phyloP scores from a whole-genome alignment of 2,888 invertebrate species.

The Hirtodrosophila confusa region DNA sequence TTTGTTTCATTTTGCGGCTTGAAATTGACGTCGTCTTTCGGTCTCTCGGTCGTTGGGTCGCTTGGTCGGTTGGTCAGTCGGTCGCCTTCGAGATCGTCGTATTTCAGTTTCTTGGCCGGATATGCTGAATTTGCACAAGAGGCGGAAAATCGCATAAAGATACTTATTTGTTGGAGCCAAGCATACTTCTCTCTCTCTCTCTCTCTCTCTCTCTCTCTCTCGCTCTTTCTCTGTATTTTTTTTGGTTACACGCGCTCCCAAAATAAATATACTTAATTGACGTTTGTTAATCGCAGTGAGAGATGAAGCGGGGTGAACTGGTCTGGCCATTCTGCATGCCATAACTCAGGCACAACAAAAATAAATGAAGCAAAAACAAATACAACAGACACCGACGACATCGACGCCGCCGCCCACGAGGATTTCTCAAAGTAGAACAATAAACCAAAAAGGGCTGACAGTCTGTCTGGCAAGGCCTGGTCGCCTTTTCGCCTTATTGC shows the following conservation, averaged over 20 bases:
- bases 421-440: slow-evolving; percentile 53
- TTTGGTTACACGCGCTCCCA: slow-evolving; percentile 71
- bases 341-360: slow-evolving; percentile 31
- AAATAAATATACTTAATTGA: slow-evolving; percentile 77
- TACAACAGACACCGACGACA: slow-evolving; percentile 4
- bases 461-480: slow-evolving; percentile 51
- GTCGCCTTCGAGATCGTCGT: slow-evolving; percentile 61
- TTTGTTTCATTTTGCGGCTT: slow-evolving; percentile 63
- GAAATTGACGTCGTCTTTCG: slow-evolving; percentile 54
- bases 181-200: slow-evolving; percentile 8
- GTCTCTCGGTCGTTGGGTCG: not conserved
- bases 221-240: not conserved
- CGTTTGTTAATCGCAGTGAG: slow-evolving; percentile 68
- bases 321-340: slow-evolving; percentile 40
- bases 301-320: slow-evolving; percentile 37
- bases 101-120: slow-evolving; percentile 78
- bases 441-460: slow-evolving; percentile 69
- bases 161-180: slow-evolving; percentile 31
- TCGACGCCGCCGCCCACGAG: slow-evolving; percentile 43
- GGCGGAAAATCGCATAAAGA: slow-evolving; percentile 68
- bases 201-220: not conserved
- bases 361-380: slow-evolving; percentile 15
- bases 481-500: not conserved
- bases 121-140: slow-evolving; percentile 80
- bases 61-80: slow-evolving; percentile 31